Conservation (phyloP, 2,888 invertebrate species). For the Neoitamus cyanurus region DNA sequence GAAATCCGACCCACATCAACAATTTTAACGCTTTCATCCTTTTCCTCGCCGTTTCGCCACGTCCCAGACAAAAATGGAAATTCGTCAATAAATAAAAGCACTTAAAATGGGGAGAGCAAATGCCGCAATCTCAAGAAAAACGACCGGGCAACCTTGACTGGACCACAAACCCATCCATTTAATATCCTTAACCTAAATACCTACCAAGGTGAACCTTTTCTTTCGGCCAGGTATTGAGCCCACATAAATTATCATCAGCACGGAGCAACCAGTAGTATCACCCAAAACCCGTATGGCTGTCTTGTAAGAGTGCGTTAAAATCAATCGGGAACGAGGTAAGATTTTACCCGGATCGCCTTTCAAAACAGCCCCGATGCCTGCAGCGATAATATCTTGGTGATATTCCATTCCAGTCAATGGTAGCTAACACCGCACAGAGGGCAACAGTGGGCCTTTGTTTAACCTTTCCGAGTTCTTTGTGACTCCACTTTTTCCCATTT, state of each 20-base stretch:
- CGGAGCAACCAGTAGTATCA: background rate
- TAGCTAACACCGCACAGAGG: background rate
- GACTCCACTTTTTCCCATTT: background rate
- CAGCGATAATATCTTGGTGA: background rate
- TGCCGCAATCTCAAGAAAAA: background rate
- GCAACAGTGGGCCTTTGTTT: background rate
- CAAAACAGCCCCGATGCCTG: background rate
- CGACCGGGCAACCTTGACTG: background rate
- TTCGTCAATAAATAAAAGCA: background rate
- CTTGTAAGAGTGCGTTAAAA: background rate
- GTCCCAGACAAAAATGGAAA: background rate
- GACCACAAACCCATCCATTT: background rate
- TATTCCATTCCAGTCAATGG: background rate
- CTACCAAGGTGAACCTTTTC: background rate
- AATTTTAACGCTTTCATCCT: background rate
- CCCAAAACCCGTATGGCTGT: background rate
- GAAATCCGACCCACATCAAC: background rate
- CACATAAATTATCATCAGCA: background rate
- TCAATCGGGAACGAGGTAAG: background rate
- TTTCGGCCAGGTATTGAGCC: background rate
- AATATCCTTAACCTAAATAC: background rate
- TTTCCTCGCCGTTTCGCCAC: background rate
- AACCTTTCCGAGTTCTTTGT: background rate
- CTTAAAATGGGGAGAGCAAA: background rate
- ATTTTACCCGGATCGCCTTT: background rate